A percentile compares a stretch with the other conserved stretches of the same genome.
Conservation (phyloP, 2,888 invertebrate genomes). For the Melanchra persicariae region DNA sequence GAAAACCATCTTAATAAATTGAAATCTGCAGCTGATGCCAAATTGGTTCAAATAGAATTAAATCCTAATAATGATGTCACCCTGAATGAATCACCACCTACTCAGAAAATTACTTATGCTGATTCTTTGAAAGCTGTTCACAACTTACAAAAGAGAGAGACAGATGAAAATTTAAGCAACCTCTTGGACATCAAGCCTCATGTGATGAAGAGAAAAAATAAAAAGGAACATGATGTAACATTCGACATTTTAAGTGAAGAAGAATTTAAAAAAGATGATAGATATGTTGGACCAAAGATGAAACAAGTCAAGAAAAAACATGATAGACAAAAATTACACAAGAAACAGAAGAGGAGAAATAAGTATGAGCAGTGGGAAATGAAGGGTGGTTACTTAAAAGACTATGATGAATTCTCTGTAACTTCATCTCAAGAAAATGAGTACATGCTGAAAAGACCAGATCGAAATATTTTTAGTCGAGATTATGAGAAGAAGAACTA, state of each 20-base stretch:
- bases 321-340: constrained; percentile 81
- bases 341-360: constrained; percentile 85
- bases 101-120: constrained; percentile 80
- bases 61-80: constrained; percentile 42
- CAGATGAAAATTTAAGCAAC: constrained; percentile 65
- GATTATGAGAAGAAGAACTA: constrained; percentile 69
- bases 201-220: constrained; percentile 76
- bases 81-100: constrained; percentile 45
- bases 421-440: constrained; percentile 77
- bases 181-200: constrained; percentile 87
- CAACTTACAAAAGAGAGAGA: constrained; percentile 67
- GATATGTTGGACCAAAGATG: constrained; percentile 78
- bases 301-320: constrained; percentile 82
- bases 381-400: constrained; percentile 84
- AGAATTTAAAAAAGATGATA: constrained; percentile 83
- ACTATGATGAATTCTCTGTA: constrained; percentile 82
- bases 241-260: constrained; percentile 78
- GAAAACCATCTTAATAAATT: constrained; percentile 27
- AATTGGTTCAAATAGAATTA: constrained; percentile 38
- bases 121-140: constrained; percentile 79
- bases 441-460: constrained; percentile 67
- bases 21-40: constrained; percentile 52
- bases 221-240: constrained; percentile 64
- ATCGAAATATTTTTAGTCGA: constrained; percentile 68
- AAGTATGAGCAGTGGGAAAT: constrained; percentile 88